A percentile compares a stretch with the other conserved stretches of the same genome.
Conservation (phyloP, 2,113 vertebrate species). For the Hippoglossus stenolepis region DNA sequence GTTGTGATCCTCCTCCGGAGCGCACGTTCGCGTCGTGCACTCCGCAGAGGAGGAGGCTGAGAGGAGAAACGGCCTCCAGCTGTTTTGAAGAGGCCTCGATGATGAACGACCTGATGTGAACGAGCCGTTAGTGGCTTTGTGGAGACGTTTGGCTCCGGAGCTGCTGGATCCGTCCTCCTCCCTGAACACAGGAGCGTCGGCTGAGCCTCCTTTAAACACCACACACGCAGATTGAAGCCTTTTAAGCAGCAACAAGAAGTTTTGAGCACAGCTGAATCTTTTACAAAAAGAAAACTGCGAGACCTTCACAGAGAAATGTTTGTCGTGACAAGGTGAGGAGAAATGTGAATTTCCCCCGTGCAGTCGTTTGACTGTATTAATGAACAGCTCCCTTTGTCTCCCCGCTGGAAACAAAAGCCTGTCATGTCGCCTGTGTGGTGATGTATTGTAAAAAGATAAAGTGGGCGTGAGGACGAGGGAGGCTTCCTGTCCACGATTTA, state of each 20-base stretch:
- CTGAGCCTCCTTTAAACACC: neutral
- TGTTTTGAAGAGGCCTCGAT: conserved; percentile 70
- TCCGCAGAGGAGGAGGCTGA: neutral
- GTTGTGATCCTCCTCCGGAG: conserved; percentile 37
- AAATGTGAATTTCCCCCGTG: conserved; percentile 40
- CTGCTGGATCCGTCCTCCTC: conserved; percentile 22
- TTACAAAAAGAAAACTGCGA: conserved; percentile 7
- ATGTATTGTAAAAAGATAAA: conserved; percentile 61
- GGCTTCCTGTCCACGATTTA: conserved; percentile 66
- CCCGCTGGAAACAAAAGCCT: conserved; percentile 64
- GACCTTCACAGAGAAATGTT: neutral
- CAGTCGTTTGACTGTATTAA: conserved; percentile 65
- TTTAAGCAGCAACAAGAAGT: neutral
- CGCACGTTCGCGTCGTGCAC: conserved; percentile 24
- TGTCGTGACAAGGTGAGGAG: conserved; percentile 37
- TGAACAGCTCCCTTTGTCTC: conserved; percentile 63
- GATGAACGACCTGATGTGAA: conserved; percentile 59
- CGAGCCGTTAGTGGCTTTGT: conserved; percentile 44
- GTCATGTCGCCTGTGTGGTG: conserved; percentile 39
- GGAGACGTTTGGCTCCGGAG: conserved; percentile 26
- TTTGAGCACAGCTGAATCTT: too few relatives aligned
- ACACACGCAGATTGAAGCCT: neutral
- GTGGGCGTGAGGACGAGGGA: conserved; percentile 34
- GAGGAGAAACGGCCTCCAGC: conserved; percentile 58
- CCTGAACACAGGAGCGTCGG: neutral